A percentile compares a stretch with the other conserved stretches of the same genome.
Evolutionary conservation across 1,140 invertebrate species (phyloP).

Genomic region (Lycorma delicatula): DNA sequence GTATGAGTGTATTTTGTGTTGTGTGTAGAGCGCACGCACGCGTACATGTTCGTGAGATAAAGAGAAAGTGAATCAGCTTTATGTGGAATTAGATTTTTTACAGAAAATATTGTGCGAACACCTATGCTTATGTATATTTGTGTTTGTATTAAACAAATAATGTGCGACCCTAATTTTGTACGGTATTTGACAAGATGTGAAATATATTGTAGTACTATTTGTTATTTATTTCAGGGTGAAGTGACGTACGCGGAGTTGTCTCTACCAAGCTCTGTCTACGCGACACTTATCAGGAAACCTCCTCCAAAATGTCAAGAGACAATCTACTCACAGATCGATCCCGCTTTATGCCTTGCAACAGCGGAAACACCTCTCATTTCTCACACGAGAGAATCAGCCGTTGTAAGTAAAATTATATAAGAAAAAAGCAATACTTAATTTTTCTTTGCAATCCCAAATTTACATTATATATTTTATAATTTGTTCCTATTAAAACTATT

Average conservation of each 20-base stretch:
- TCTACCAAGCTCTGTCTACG: not conserved
- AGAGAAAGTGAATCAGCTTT: too few species aligned
- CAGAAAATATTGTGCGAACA: too few species aligned
- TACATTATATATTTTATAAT: not conserved
- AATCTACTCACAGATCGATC: slow-evolving; percentile 1
- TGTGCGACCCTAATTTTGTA: too few species aligned
- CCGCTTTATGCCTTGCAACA: not conserved
- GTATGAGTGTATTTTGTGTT: too few species aligned
- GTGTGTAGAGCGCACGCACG: too few species aligned
- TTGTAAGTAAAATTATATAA: not conserved
- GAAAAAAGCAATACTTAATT: not conserved
- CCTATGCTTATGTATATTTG: too few species aligned
- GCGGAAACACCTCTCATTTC: not conserved
- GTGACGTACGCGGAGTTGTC: not conserved
- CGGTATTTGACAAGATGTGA: too few species aligned
- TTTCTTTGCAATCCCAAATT: not conserved
- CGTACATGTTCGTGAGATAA: too few species aligned
- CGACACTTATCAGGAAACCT: not conserved
- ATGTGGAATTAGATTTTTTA: too few species aligned
- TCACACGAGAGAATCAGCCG: not conserved
- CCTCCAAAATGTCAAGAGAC: not conserved
- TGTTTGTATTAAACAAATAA: too few species aligned
- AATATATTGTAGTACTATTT: too few species aligned
- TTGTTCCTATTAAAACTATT: not conserved
- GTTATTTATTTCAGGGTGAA: not conserved